Evolutionary conservation across 2,113 vertebrate genomes (phyloP).

Genomic region (Actinemys pallida): DNA sequence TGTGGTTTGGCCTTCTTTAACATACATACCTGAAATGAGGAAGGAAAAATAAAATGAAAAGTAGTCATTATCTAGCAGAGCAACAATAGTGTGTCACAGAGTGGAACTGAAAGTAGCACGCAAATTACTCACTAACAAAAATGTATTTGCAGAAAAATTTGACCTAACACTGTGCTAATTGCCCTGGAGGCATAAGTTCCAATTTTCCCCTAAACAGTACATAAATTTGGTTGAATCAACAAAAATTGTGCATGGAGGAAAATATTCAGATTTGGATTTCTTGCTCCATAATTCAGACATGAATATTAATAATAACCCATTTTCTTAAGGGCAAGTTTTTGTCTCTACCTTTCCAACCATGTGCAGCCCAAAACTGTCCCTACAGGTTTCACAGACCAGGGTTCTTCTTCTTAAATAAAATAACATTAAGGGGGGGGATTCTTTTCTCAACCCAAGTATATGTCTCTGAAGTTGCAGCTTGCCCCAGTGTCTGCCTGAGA

Average conservation of each 20-base stretch:
- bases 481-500: not conserved
- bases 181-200: not conserved
- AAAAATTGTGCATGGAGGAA: not conserved
- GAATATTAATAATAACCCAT: not conserved
- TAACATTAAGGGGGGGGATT: not conserved
- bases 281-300: slow-evolving; percentile 12
- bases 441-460: not conserved
- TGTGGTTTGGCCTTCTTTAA: not conserved
- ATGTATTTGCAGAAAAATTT: not conserved
- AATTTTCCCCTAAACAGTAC: slow-evolving; percentile 43
- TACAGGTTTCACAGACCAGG: not conserved
- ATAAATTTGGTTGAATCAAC: slow-evolving; percentile 21
- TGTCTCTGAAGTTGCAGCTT: not conserved
- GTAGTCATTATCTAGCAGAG: not conserved
- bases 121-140: slow-evolving; percentile 28
- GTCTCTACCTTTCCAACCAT: not conserved
- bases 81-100: not conserved
- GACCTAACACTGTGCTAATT: slow-evolving; percentile 6
- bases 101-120: not conserved
- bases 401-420: not conserved
- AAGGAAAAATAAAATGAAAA: slow-evolving; percentile 22
- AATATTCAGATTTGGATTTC: slow-evolving; percentile 37
- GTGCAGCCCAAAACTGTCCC: not conserved
- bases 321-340: not conserved
- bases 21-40: not conserved